A percentile compares a stretch with the other conserved stretches of the same genome.
Conservation (phyloP, 92 coral and sea anemone species). For the Porites rus region DNA sequence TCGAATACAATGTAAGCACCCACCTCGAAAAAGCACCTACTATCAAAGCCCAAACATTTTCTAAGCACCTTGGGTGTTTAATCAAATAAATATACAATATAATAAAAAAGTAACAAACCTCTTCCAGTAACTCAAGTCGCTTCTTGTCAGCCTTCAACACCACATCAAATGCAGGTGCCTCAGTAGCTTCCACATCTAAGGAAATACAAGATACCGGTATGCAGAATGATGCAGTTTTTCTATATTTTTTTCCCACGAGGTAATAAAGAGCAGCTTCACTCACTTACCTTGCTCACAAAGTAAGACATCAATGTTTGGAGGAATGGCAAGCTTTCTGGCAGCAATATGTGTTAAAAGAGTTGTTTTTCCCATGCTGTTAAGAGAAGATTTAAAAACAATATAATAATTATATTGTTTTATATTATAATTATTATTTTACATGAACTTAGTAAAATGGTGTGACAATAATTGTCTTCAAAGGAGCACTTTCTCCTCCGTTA, state of each 20-base stretch:
- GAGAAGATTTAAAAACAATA: not conserved
- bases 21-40: too few species aligned
- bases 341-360: slow-evolving; percentile 94
- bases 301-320: slow-evolving; percentile 95
- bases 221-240: not conserved
- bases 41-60: too few species aligned
- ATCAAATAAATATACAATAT: too few species aligned
- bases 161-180: slow-evolving; percentile 98
- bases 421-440: not conserved
- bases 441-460: not conserved
- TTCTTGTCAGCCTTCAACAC: slow-evolving; percentile 94
- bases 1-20: too few species aligned
- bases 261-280: too few species aligned
- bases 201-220: not conserved
- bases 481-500: too few species aligned
- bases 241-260: too few species aligned
- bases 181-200: slow-evolving; percentile 94
- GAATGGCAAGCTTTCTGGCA: slow-evolving; percentile 92
- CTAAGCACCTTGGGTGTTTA: too few species aligned
- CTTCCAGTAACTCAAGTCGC: slow-evolving; percentile 85
- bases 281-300: slow-evolving; percentile 97
- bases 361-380: slow-evolving; percentile 91
- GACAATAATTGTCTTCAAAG: too few species aligned
- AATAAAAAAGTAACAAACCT: slow-evolving; percentile 45
- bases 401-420: too few species aligned